Evolutionary conservation across 2,113 vertebrate species (phyloP), one percentile per base, ranked within the genome.

Genomic region (Gnathonemus longibarbis): DNA sequence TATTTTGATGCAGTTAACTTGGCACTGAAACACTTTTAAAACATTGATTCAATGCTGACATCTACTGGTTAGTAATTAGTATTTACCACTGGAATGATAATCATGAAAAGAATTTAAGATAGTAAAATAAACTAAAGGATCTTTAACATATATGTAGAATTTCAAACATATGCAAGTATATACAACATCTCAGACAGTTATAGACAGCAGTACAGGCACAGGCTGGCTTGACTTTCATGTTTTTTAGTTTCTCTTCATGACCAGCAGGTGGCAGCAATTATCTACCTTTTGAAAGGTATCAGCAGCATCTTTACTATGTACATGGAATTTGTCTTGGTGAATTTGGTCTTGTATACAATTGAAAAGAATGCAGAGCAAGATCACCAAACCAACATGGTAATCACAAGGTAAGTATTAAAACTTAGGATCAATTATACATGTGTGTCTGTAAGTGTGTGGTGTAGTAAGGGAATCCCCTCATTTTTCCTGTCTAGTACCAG

Each of bases 231-330:
- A 80, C 35, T 2, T 39, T 70, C 62, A 39, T 35, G 35, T 80
- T 39, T 77, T 77, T 17, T 77, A 77, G 17, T 77, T 39, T 77
- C n/a, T 39, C 15, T 2, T 27, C 46, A 52, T 31, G 24, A 31
- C 46, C 88, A 80, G 48, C 62, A 89, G 88, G 74, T n/a, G 88
- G 88, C 88, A 77, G 17, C 74, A 21, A 49, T 89, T 42, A 48
- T 50, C 48, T 45, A 89, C 46, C 48, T 50, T 62, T 80, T 80
- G 15, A 42, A 42, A 39, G 31, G 31, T 15, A 42, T 19, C 31
- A 35, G 31, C 35, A 19, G 70, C 4, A 5, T 31, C 5, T 80
- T 39, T 42, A 10, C 15, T 39, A 35, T 6, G 48, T 49, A 85
- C 10, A 27, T 86, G 19, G 3, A 21, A 49, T n/a, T 5, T n/a